Evolutionary conservation across 2,888 invertebrate genomes (phyloP).

Genomic region (Callosobruchus maculatus): DNA sequence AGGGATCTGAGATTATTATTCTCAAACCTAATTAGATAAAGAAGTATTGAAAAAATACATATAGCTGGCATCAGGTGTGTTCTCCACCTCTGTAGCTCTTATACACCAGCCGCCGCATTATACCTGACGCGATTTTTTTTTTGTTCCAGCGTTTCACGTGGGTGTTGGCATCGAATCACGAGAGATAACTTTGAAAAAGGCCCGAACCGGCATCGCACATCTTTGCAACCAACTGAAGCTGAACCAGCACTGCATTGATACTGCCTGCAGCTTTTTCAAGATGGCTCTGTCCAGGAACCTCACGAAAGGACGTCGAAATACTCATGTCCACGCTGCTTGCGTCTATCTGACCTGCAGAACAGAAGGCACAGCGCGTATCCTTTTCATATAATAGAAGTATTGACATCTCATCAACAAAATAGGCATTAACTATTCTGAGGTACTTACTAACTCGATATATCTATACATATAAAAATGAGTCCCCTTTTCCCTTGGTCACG

Average conservation of each 20-base stretch:
- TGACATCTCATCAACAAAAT: too few species aligned
- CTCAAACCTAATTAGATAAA: too few species aligned
- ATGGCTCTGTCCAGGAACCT: slow-evolving; percentile 80
- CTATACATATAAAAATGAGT: too few species aligned
- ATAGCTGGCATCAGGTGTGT: too few species aligned
- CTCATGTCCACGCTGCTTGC: slow-evolving; percentile 93
- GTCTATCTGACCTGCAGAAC: slow-evolving; percentile 95
- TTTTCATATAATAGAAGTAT: slow-evolving; percentile 14
- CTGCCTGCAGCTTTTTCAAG: slow-evolving; percentile 90
- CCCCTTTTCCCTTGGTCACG: too few species aligned
- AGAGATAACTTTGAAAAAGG: slow-evolving; percentile 87
- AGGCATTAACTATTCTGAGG: too few species aligned
- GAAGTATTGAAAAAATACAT: too few species aligned
- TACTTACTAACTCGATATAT: too few species aligned
- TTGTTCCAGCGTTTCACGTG: slow-evolving; percentile 66
- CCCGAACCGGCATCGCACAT: slow-evolving; percentile 77
- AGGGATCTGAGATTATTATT: too few species aligned
- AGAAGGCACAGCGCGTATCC: slow-evolving; percentile 87
- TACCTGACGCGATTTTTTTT: background rate
- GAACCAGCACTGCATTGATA: slow-evolving; percentile 89
- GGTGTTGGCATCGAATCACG: slow-evolving; percentile 85
- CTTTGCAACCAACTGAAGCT: slow-evolving; percentile 84
- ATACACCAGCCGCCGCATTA: too few species aligned
- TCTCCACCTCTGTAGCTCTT: too few species aligned
- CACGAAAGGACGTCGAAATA: slow-evolving; percentile 86